phyloP scores from a whole-genome alignment of 2,113 vertebrate species.

The Columbina picui region DNA sequence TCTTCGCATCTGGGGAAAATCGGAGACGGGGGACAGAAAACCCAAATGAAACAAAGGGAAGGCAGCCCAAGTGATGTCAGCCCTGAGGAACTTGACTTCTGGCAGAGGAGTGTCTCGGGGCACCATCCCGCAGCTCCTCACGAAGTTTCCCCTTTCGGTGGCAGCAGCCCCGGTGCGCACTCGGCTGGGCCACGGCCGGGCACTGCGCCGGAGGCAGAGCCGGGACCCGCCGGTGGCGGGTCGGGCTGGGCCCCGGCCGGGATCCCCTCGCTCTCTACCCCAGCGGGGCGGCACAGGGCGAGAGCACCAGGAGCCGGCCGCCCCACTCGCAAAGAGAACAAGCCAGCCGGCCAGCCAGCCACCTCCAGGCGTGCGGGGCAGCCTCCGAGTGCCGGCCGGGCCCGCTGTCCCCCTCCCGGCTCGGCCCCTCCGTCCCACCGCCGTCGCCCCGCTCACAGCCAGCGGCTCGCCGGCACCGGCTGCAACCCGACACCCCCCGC shows the following conservation, averaged over 20 bases:
- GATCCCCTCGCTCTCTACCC: not conserved
- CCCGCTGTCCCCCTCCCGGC: rapidly evolving
- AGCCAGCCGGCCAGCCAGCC: no score
- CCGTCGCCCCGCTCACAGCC: not conserved
- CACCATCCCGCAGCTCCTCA: not conserved
- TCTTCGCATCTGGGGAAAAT: not conserved
- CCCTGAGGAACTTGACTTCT: not conserved
- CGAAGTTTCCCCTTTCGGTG: not conserved
- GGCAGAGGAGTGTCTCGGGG: not conserved
- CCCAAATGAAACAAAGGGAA: not conserved
- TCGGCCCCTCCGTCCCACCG: not conserved
- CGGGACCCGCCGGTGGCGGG: no score
- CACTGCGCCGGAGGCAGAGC: not conserved
- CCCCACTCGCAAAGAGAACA: rapidly evolving
- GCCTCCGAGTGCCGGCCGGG: rapidly evolving
- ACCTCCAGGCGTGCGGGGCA: no score
- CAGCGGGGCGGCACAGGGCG: not conserved
- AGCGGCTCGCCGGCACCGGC: not conserved
- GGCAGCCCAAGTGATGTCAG: not conserved
- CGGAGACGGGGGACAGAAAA: not conserved
- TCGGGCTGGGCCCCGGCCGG: not conserved
- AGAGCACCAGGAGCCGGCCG: rapidly evolving
- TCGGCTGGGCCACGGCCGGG: not conserved
- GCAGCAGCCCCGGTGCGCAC: not conserved
- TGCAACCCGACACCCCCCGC: slow-evolving; percentile 64